Base-by-base conservation (phyloP, 2,113 vertebrate species). In the Plectropomus leopardus region DNA sequence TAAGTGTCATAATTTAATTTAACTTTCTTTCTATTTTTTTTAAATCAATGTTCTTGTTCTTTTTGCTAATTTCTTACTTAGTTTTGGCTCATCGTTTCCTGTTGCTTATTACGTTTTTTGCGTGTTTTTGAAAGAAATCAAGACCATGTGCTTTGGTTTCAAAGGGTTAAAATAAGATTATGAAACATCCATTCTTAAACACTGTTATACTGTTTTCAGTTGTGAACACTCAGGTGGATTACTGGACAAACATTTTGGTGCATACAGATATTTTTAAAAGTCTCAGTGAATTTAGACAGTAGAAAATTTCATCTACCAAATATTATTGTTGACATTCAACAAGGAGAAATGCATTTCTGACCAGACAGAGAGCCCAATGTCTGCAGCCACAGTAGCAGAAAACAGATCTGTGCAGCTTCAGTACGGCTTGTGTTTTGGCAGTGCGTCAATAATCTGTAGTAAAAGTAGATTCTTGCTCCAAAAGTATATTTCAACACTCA, bases 141-240 rank as follows among this genome's bases (percentile, higher is more conserved):
- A n/a, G n/a, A n/a, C n/a, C n/a, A n/a, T n/a, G n/a, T n/a, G n/a
- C n/a, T n/a, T n/a, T n/a, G n/a, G n/a, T n/a, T n/a, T n/a, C n/a
- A n/a, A n/a, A n/a, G n/a, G n/a, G n/a, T n/a, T n/a, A n/a, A n/a
- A n/a, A n/a, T n/a, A n/a, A n/a, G n/a, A n/a, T n/a, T n/a, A 36
- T 15, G 24, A 58, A 66, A 78, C 16, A 11, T 24, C 30, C 54
- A 63, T n/a, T 36, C 11, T 64, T 5, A 24, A 36, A 70, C 60
- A 60, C 40, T 44, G 42, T 64, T 45, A 48, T 50, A 65, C 10
- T 15, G 47, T 65, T 34, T 64, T 19, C n/a, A n/a, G 40, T 58
- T 51, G 28, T 24, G 17, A 42, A 11, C 24, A 36, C 48, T 71
- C 14, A 24, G 26, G 40, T 36, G 9, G 21, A 4, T 5, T n/a